These are phyloP conservation scores for Pyralis farinalis DNA, from an alignment of 2,888 invertebrate genomes.

Conservation along the genomic window DNA sequence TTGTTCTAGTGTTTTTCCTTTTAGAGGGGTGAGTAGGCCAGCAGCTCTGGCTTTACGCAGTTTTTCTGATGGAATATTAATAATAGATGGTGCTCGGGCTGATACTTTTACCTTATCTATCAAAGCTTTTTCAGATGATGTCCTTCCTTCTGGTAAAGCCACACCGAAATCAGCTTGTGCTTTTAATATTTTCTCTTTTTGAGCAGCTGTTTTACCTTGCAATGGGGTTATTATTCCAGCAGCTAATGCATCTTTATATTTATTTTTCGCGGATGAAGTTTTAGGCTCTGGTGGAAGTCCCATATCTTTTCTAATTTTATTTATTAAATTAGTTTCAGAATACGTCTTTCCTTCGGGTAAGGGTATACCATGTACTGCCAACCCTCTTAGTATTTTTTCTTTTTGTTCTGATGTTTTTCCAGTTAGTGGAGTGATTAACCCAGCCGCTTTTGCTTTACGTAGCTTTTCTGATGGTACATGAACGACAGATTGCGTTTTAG, in stretches of 20 bases:
- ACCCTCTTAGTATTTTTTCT: slow-evolving; percentile 26
- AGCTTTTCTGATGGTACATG: slow-evolving; percentile 23
- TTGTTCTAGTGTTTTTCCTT: no score
- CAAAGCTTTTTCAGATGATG: slow-evolving; percentile 25
- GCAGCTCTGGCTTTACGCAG: no score
- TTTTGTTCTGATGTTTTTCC: slow-evolving; percentile 27
- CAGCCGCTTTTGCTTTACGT: slow-evolving; percentile 28
- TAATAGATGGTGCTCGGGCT: not conserved
- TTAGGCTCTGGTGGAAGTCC: slow-evolving; percentile 23
- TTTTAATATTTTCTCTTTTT: slow-evolving; percentile 16
- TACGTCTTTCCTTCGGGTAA: slow-evolving; percentile 24
- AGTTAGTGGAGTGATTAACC: slow-evolving; percentile 22
- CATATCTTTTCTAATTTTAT: slow-evolving; percentile 19
- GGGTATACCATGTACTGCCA: slow-evolving; percentile 22
- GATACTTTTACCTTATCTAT: slow-evolving; percentile 18
- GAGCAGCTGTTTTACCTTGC: not conserved
- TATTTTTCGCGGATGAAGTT: slow-evolving; percentile 15
- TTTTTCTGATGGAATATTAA: not conserved
- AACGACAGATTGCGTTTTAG: not conserved
- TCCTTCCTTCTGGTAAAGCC: slow-evolving; percentile 15
- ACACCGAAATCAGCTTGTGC: slow-evolving; percentile 9
- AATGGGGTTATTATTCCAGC: not conserved
- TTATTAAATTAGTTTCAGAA: slow-evolving; percentile 23
- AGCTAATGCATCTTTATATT: slow-evolving; percentile 15
- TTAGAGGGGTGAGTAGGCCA: no score